phyloP scores from a whole-genome alignment of 2,797 vertebrate species.

The Schizopygopsis pylzovi region DNA sequence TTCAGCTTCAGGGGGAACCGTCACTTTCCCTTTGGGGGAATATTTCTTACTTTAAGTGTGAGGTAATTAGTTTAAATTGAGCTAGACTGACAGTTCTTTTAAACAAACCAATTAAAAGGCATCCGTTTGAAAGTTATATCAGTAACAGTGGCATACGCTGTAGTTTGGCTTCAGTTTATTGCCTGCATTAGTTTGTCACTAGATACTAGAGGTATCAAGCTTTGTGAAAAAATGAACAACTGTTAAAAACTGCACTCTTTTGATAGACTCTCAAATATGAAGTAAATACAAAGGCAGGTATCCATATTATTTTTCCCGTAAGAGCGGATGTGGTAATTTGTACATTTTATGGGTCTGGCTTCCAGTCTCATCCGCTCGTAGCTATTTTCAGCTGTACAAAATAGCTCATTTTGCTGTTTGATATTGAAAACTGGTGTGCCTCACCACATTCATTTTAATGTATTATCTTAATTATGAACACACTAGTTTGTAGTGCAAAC shows the following conservation, averaged over 20 bases:
- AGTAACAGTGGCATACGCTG: not conserved
- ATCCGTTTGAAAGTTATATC: not conserved
- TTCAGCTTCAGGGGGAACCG: slow-evolving; percentile 3
- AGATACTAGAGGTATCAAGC: not conserved
- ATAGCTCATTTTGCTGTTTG: not conserved
- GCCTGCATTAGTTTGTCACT: not conserved
- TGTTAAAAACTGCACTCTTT: not conserved
- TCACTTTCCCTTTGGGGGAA: not conserved
- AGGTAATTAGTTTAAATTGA: not conserved
- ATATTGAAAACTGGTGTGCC: not conserved
- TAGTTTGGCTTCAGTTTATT: not conserved
- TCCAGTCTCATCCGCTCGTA: not conserved
- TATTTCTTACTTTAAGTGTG: not conserved
- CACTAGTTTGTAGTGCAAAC: not conserved
- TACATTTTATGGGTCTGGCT: not conserved
- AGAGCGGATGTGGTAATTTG: not conserved
- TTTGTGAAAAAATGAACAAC: not conserved
- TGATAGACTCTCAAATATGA: not conserved
- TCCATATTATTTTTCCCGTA: not conserved
- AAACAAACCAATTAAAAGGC: slow-evolving; percentile 4
- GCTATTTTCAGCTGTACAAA: not conserved
- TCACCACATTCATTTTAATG: not conserved
- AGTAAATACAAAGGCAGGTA: not conserved
- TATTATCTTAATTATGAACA: not conserved
- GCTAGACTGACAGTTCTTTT: not conserved